Evolutionary conservation across 1,140 invertebrate species (phyloP).

Genomic region (Episyrphus balteatus): DNA sequence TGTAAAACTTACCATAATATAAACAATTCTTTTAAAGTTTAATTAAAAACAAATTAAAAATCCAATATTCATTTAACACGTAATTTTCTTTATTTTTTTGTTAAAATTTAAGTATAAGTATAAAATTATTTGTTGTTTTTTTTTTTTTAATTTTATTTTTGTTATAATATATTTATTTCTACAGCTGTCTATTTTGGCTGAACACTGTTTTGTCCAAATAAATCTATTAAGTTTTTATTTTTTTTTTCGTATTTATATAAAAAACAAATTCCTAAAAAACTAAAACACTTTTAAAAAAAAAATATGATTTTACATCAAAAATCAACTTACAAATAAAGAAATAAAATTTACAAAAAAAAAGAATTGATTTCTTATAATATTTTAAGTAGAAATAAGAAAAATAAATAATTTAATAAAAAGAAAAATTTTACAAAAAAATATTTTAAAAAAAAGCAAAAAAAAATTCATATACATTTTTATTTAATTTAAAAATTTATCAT

Average conservation of each 20-base stretch:
- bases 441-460: not conserved
- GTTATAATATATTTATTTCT: no score
- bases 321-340: not conserved
- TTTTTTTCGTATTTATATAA: not conserved
- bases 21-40: no score
- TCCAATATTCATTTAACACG: no score
- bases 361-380: not conserved
- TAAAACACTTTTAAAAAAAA: conserved; percentile 1
- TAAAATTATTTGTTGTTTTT: not conserved
- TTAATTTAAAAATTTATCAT: no score
- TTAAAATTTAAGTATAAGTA: no score
- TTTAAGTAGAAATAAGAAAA: not conserved
- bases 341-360: not conserved
- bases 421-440: not conserved
- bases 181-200: no score
- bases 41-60: no score
- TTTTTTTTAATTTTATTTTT: not conserved
- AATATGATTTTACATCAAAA: conserved; percentile 1
- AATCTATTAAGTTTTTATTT: no score
- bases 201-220: no score
- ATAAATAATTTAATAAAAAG: not conserved
- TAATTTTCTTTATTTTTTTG: no score
- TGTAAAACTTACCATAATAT: no score
- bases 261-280: conserved; percentile 16
- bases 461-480: no score